Conservation (phyloP, 2,888 invertebrate genomes). For the Parelbella ahira region DNA sequence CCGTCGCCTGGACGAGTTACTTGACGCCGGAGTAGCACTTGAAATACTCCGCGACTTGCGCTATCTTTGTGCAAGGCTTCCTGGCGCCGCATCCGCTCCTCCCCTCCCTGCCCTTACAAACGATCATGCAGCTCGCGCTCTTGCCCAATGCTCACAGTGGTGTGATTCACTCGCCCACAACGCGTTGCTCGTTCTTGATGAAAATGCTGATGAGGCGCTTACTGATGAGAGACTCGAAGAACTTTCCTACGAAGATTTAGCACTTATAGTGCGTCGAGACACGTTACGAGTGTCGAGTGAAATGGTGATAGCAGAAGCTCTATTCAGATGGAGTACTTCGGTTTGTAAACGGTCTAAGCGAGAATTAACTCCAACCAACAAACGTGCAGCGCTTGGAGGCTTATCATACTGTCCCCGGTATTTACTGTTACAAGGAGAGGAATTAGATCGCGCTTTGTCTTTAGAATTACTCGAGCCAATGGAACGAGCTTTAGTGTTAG, state of each 20-base stretch:
- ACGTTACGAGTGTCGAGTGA: slow-evolving; percentile 84
- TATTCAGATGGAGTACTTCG: slow-evolving; percentile 78
- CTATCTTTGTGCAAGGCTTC: slow-evolving; percentile 64
- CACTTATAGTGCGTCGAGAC: slow-evolving; percentile 84
- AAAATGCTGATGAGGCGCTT: slow-evolving; percentile 62
- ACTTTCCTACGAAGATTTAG: slow-evolving; percentile 83
- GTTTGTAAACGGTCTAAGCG: slow-evolving; percentile 67
- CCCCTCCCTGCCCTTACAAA: slow-evolving; percentile 64
- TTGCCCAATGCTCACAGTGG: slow-evolving; percentile 70
- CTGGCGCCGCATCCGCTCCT: slow-evolving; percentile 73
- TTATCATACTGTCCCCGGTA: slow-evolving; percentile 83
- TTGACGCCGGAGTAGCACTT: slow-evolving; percentile 83
- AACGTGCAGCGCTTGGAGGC: slow-evolving; percentile 69
- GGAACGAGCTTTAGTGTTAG: slow-evolving; percentile 66
- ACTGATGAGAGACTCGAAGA: slow-evolving; percentile 73
- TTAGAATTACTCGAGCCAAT: slow-evolving; percentile 69
- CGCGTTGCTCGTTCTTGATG: slow-evolving; percentile 80
- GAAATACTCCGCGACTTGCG: slow-evolving; percentile 82
- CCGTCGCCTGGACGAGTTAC: slow-evolving; percentile 82
- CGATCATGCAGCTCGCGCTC: slow-evolving; percentile 57
- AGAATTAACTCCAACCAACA: slow-evolving; percentile 66
- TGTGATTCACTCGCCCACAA: slow-evolving; percentile 84
- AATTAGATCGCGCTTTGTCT: slow-evolving; percentile 80
- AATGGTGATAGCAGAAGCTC: slow-evolving; percentile 80
- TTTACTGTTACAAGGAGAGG: slow-evolving; percentile 83